phyloP scores from a whole-genome alignment of 53 echinoderm and acorn worm genomes.

The Astropecten irregularis region DNA sequence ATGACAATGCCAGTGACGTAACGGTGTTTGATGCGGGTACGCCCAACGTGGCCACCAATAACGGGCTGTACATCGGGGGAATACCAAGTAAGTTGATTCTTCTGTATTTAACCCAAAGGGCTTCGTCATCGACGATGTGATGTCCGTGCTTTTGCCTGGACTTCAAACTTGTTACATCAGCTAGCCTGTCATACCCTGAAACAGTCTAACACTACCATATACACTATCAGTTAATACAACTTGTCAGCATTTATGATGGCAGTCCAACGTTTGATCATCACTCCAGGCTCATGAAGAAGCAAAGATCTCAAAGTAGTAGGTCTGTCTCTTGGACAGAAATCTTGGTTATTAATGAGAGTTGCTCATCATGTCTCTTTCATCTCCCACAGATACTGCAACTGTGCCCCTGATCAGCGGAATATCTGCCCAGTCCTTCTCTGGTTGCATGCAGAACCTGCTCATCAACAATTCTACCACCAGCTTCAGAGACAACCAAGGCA shows the following conservation, averaged over 20 bases:
- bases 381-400: conserved; percentile 49
- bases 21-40: conserved; percentile 51
- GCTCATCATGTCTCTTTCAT: background rate
- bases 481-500: conserved; percentile 37
- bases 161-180: no score
- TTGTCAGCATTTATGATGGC: no score
- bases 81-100: conserved; percentile 70
- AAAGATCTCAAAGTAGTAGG: no score
- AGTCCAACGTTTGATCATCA: no score
- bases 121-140: no score
- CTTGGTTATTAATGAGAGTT: background rate
- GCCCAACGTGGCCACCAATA: conserved; percentile 29
- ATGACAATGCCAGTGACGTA: conserved; percentile 55
- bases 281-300: no score
- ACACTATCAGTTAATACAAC: no score
- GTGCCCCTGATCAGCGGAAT: conserved; percentile 66
- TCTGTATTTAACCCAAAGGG: no score
- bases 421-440: conserved; percentile 68
- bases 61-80: conserved; percentile 77
- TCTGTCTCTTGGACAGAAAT: no score
- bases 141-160: no score
- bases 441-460: conserved; percentile 68
- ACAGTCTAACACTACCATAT: no score
- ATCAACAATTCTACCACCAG: conserved; percentile 58
- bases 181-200: background rate